A percentile compares a stretch with the other conserved stretches of the same genome.
phyloP scores from a whole-genome alignment of 30 jellyfish, hydroid and myxozoan genomes.

The Hydractinia symbiolongicarpus region DNA sequence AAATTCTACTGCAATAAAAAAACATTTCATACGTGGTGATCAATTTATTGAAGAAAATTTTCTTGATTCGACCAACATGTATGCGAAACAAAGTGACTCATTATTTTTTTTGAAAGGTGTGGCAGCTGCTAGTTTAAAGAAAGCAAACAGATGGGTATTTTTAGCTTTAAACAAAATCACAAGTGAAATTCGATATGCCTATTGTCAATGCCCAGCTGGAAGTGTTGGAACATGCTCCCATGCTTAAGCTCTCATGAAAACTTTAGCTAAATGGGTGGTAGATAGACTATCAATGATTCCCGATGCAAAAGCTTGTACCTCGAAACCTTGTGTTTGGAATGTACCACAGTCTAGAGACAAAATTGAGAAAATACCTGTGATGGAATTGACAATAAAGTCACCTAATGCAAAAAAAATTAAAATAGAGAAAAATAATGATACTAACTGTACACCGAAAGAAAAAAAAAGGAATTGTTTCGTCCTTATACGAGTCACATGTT shows the following conservation, averaged over 20 bases:
- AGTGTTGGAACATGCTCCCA: slow-evolving; percentile 29
- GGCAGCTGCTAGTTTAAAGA: slow-evolving; percentile 15
- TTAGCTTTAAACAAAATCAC: slow-evolving; percentile 9
- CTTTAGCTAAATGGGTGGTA: slow-evolving; percentile 14
- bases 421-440: background rate
- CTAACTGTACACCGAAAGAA: background rate
- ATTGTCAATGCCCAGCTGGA: slow-evolving; percentile 16
- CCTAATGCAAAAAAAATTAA: background rate
- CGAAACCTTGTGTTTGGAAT: slow-evolving; percentile 18
- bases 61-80: slow-evolving; percentile 9
- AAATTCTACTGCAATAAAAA: slow-evolving; percentile 12
- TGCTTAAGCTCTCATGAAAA: slow-evolving; percentile 18
- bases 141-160: slow-evolving; percentile 21
- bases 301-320: slow-evolving; percentile 20
- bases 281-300: slow-evolving; percentile 17
- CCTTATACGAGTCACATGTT: background rate
- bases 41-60: slow-evolving; percentile 23
- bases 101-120: background rate
- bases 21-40: slow-evolving; percentile 12
- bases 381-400: background rate
- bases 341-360: slow-evolving; percentile 18
- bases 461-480: background rate
- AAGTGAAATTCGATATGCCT: slow-evolving; percentile 3
- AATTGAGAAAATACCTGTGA: background rate
- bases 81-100: slow-evolving; percentile 16